A percentile compares a stretch with the other conserved stretches of the same genome.
Evolutionary conservation across 2,888 invertebrate genomes (phyloP).

Genomic region (Caenorhabditis imperialis): DNA sequence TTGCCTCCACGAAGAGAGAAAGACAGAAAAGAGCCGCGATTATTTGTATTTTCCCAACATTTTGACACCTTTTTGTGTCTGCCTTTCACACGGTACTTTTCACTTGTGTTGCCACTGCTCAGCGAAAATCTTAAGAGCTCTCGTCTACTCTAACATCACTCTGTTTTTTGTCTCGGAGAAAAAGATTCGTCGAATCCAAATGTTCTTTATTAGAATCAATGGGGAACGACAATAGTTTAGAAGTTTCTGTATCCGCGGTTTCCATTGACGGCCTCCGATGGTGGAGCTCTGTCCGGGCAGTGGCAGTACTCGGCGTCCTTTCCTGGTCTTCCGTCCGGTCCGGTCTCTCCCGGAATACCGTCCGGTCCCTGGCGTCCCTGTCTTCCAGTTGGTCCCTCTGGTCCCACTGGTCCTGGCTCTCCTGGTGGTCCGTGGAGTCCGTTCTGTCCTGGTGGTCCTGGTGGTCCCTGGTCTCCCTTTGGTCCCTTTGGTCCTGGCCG

Average conservation of each 20-base stretch:
- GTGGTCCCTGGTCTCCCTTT: conserved; percentile 72
- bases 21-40: no score
- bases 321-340: conserved; percentile 72
- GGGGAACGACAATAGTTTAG: conserved; percentile 14
- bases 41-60: conserved; percentile 44
- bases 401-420: conserved; percentile 69
- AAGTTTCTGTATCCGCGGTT: conserved; percentile 56
- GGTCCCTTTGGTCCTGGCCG: conserved; percentile 76
- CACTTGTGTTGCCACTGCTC: background rate
- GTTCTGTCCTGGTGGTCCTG: conserved; percentile 72
- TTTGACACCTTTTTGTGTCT: conserved; percentile 46
- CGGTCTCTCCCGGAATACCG: conserved; percentile 66
- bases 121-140: no score
- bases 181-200: conserved; percentile 8
- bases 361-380: conserved; percentile 70
- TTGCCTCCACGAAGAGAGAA: conserved; percentile 9
- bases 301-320: conserved; percentile 76
- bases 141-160: no score
- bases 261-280: conserved; percentile 40
- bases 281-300: conserved; percentile 54
- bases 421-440: conserved; percentile 75
- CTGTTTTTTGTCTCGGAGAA: background rate
- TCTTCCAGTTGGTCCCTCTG: conserved; percentile 63
- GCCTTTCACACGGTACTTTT: conserved; percentile 38
- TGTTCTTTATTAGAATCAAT: conserved; percentile 33